Conservation (phyloP, 2,888 invertebrate genomes). For the Augiades crinisus region DNA sequence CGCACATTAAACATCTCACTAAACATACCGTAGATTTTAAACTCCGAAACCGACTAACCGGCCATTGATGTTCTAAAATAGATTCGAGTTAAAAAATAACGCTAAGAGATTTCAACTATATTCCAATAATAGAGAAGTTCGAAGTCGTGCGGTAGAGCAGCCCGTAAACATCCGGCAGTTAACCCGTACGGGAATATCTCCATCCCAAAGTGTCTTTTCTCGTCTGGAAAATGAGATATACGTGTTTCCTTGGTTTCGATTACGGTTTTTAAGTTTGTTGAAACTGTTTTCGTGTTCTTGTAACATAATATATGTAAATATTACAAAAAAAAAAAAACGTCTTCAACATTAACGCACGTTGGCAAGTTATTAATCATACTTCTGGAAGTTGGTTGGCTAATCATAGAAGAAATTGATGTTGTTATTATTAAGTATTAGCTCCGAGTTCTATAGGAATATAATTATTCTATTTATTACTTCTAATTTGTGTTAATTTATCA, state of each 20-base stretch:
- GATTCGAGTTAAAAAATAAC: constrained; percentile 31
- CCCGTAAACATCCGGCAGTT: constrained; percentile 60
- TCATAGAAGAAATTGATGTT: no score
- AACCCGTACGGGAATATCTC: constrained; percentile 38
- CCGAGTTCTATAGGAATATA: no score
- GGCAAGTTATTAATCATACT: no score
- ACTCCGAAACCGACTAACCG: constrained; percentile 22
- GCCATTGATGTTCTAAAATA: constrained; percentile 23
- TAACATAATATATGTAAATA: no score
- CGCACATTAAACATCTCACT: neutral
- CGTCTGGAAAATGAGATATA: constrained; percentile 45
- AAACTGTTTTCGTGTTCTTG: no score
- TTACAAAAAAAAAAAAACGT: no score
- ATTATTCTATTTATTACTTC: no score
- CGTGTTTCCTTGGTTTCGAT: constrained; percentile 17
- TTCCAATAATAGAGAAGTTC: constrained; percentile 14
- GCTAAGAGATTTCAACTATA: constrained; percentile 29
- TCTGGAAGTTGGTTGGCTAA: no score
- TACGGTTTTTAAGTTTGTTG: neutral
- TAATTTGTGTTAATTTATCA: no score
- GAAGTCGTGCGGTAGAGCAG: constrained; percentile 21
- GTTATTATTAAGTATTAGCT: no score
- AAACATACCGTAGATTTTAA: constrained; percentile 1
- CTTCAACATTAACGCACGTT: no score
- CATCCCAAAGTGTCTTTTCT: constrained; percentile 59